Evolutionary conservation across 2,888 invertebrate genomes (phyloP).

Genomic region (Clostera curtula): DNA sequence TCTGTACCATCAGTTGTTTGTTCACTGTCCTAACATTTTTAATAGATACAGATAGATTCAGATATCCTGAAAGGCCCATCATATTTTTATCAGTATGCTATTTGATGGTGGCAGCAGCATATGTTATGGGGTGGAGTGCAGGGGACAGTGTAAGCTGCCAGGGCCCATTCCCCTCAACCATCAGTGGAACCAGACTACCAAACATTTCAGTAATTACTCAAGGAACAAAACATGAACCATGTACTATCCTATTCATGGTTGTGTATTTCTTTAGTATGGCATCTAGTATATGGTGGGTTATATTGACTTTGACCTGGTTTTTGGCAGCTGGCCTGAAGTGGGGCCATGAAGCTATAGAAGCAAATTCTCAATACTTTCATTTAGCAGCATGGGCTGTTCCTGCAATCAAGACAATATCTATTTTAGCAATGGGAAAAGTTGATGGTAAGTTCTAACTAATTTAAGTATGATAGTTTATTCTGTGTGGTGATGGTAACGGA

Average conservation of each 20-base stretch:
- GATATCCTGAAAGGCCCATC: constrained; percentile 98
- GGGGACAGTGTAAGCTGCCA: constrained; percentile 89
- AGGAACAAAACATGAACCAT: constrained; percentile 87
- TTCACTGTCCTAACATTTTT: constrained; percentile 95
- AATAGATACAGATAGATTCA: constrained; percentile 95
- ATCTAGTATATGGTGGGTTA: constrained; percentile 98
- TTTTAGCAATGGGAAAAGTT: constrained; percentile 95
- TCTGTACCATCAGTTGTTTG: constrained; percentile 92
- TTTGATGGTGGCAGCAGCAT: constrained; percentile 93
- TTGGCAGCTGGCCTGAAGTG: constrained; percentile 96
- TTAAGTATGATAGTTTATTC: constrained; percentile 1
- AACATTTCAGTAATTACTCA: constrained; percentile 91
- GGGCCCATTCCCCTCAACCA: constrained; percentile 84
- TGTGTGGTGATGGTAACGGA: no score
- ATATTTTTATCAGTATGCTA: constrained; percentile 98
- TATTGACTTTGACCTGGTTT: constrained; percentile 97
- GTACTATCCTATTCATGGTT: constrained; percentile 97
- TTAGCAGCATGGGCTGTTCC: constrained; percentile 98
- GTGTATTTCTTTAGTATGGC: constrained; percentile 98
- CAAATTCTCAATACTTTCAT: constrained; percentile 97
- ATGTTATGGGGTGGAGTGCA: constrained; percentile 89
- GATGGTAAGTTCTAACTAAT: constrained; percentile 79
- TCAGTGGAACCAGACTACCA: constrained; percentile 80
- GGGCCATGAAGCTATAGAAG: constrained; percentile 98
- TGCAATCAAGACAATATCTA: constrained; percentile 95